Evolutionary conservation across 2,797 vertebrate species (phyloP), one percentile per base, ranked within the genome.

Genomic region (Notolepis coatsorum): DNA sequence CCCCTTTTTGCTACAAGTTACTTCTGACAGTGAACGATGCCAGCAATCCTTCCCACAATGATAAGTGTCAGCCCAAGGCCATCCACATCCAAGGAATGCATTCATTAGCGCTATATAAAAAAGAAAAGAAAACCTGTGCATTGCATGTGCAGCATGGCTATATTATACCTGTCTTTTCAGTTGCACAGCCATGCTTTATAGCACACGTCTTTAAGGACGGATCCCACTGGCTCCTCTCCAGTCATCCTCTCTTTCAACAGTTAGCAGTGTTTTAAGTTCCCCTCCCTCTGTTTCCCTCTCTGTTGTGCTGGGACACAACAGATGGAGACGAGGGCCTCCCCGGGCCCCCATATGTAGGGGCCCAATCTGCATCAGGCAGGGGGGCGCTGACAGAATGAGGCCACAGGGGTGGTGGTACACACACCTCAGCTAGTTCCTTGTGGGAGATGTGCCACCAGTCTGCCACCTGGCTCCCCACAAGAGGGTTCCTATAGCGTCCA

Each of bases 371-470:
- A 82, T 88, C 87, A 90, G 81, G 61, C 77, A 73, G 66, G 65
- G 77, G 74, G 48, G n/a, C n/a, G 43, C 86, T 95, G 94, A 96
- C 95, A 95, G 94, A 95, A 95, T 94, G 92, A 93, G 94, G 94
- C 88, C 93, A 93, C 28, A 15, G 20, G 48, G 62, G 79, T 25
- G 65, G 65, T 55, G 71, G 73, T 80, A 70, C 67, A 47, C 69
- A 54, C 56, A 50, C 74, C 58, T 65, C 50, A 41, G 30, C 39
- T 15, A n/a, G 64, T 41, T 74, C 52, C 69, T 38, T 73, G 47
- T 23, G 20, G 67, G 75, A 70, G 49, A 5, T 3, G 12, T 58
- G 68, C 48, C 69, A 63, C 50, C 42, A 13, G 2, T 24, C 57
- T 27, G 68, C 58, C 71, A 73, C 73, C 80, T 84, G 81, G 52